Conservation (phyloP, 2,888 invertebrate genomes). For the Mythimna loreyi region DNA sequence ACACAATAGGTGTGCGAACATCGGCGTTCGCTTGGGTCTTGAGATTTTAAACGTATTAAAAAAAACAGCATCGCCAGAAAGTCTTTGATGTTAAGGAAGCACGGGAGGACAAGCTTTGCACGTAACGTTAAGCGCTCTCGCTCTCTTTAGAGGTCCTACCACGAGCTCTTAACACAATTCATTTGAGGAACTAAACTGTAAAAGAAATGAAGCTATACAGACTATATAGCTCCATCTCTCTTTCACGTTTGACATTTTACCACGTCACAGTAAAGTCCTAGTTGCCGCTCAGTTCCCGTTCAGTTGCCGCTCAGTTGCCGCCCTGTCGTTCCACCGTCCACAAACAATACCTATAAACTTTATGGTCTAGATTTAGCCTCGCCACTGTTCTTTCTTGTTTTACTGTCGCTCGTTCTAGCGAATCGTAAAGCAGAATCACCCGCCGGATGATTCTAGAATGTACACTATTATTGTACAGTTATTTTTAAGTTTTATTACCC, state of each 20-base stretch:
- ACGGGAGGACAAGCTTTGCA: neutral
- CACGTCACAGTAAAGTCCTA: too few relatives aligned
- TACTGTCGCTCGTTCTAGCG: slow-evolving; percentile 25
- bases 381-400: slow-evolving; percentile 38
- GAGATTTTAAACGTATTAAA: neutral
- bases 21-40: too few relatives aligned
- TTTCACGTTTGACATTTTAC: too few relatives aligned
- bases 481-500: slow-evolving; percentile 8
- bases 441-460: neutral
- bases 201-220: too few relatives aligned
- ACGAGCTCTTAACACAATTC: too few relatives aligned
- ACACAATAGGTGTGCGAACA: too few relatives aligned
- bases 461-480: too few relatives aligned
- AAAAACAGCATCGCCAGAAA: neutral
- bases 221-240: too few relatives aligned
- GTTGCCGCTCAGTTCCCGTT: neutral
- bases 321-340: slow-evolving; percentile 22
- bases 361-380: slow-evolving; percentile 42
- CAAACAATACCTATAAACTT: slow-evolving; percentile 53
- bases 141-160: too few relatives aligned
- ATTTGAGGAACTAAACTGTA: too few relatives aligned
- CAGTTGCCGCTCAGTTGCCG: neutral
- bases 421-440: slow-evolving; percentile 33
- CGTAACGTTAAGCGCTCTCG: slow-evolving; percentile 4
- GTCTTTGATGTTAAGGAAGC: neutral